Conservation (phyloP, 2,113 vertebrate species). For the Phoxinus phoxinus region DNA sequence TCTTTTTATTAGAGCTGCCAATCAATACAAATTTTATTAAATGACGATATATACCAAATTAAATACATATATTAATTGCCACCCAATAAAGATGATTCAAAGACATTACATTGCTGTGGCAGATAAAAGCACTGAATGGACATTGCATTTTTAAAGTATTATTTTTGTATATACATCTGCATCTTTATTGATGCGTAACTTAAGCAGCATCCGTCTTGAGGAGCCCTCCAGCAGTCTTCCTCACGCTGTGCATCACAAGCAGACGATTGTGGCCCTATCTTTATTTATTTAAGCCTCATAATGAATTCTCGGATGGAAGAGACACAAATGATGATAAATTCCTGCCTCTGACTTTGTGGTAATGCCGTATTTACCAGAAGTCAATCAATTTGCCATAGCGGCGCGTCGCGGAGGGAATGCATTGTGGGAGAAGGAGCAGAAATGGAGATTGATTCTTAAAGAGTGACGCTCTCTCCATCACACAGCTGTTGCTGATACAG, state of each 20-base stretch:
- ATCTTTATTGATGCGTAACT: not conserved
- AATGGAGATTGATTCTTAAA: constrained; percentile 62
- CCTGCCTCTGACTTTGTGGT: constrained; percentile 52
- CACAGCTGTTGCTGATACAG: constrained; percentile 22
- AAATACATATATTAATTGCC: not conserved
- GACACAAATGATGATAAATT: constrained; percentile 57
- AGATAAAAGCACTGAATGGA: not conserved
- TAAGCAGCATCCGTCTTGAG: not conserved
- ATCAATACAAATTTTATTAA: not conserved
- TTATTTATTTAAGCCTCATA: constrained; percentile 45
- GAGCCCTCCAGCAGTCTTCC: not conserved
- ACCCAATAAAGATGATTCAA: not conserved
- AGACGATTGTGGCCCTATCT: constrained; percentile 15
- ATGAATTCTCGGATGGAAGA: constrained; percentile 43
- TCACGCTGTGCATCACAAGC: constrained; percentile 17
- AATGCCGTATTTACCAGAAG: constrained; percentile 55
- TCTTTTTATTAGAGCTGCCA: not conserved
- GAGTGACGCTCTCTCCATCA: constrained; percentile 44
- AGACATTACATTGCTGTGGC: not conserved
- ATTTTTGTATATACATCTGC: not conserved
- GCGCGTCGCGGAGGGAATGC: not conserved
- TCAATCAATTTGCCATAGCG: constrained; percentile 43
- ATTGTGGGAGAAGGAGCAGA: constrained; percentile 1
- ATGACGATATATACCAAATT: too few relatives aligned
- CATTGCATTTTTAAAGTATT: not conserved